Evolutionary conservation across 1,140 invertebrate genomes (phyloP).

Genomic region (Calephelis virginiensis): DNA sequence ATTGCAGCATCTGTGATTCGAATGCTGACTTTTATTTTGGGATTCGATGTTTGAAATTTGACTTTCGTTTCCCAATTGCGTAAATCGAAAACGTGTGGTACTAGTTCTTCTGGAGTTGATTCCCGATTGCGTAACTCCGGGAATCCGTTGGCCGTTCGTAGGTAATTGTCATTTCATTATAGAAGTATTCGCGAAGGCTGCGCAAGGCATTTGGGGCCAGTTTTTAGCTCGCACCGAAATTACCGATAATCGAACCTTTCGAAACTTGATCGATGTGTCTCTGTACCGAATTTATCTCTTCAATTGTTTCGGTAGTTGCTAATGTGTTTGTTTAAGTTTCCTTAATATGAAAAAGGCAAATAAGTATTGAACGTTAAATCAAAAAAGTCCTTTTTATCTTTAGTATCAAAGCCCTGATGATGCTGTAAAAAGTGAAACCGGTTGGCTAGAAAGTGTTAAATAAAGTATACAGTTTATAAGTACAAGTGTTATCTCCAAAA

Average conservation of each 20-base stretch:
- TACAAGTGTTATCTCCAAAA: too few species aligned
- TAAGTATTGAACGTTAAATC: too few species aligned
- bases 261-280: constrained; percentile 49
- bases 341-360: not conserved
- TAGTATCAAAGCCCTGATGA: too few species aligned
- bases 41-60: not conserved
- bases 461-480: too few species aligned
- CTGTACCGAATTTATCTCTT: constrained; percentile 15
- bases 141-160: constrained; percentile 50
- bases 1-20: too few species aligned
- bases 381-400: too few species aligned
- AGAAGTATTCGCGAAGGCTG: constrained; percentile 61
- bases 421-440: too few species aligned
- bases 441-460: too few species aligned
- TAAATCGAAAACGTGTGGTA: constrained; percentile 40
- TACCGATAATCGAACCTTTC: constrained; percentile 64
- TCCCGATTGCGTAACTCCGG: constrained; percentile 46
- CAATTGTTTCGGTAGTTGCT: constrained; percentile 9
- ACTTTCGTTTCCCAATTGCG: not conserved
- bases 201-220: constrained; percentile 44
- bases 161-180: constrained; percentile 77
- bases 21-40: not conserved
- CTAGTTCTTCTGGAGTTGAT: constrained; percentile 35
- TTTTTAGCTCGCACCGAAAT: constrained; percentile 61
- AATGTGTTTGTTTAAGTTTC: not conserved